These are phyloP conservation scores for Tolmerus cingulatus DNA, from an alignment of 2,888 invertebrate genomes.

Conservation along the genomic window DNA sequence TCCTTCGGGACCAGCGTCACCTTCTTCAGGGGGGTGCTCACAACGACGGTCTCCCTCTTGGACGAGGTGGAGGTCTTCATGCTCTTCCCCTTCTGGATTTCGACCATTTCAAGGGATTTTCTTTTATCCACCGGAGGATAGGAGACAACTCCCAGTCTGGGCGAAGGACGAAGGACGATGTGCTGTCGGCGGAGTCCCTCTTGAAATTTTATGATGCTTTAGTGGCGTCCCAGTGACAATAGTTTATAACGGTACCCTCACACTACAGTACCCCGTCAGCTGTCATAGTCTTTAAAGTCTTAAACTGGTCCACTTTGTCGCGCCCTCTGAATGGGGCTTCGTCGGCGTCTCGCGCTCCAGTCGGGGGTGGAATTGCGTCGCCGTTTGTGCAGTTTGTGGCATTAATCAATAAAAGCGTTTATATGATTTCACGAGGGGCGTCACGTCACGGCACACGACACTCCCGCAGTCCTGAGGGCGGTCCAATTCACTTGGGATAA, in stretches of 20 bases:
- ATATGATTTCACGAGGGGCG: neutral
- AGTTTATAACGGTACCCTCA: neutral
- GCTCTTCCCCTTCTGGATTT: constrained; percentile 62
- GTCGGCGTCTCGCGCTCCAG: neutral
- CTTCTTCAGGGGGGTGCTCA: constrained; percentile 62
- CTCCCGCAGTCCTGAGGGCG: neutral
- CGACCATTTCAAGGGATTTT: constrained; percentile 56
- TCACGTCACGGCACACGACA: neutral
- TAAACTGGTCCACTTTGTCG: constrained; percentile 2
- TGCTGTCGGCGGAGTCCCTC: neutral
- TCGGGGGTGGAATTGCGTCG: neutral
- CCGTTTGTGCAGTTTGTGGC: constrained; percentile 2
- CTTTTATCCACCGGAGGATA: neutral
- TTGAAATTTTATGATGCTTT: neutral
- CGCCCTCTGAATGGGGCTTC: neutral
- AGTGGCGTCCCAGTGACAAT: neutral
- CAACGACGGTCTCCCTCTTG: constrained; percentile 62
- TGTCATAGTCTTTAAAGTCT: neutral
- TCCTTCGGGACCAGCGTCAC: constrained; percentile 62
- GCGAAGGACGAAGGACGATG: neutral
- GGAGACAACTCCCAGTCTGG: neutral
- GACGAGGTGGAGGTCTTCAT: constrained; percentile 59
- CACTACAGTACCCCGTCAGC: neutral
- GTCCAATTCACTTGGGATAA: neutral
- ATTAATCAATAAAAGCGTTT: constrained; percentile 31